phyloP scores from a whole-genome alignment of 2,888 invertebrate species.

The Cabera pusaria region DNA sequence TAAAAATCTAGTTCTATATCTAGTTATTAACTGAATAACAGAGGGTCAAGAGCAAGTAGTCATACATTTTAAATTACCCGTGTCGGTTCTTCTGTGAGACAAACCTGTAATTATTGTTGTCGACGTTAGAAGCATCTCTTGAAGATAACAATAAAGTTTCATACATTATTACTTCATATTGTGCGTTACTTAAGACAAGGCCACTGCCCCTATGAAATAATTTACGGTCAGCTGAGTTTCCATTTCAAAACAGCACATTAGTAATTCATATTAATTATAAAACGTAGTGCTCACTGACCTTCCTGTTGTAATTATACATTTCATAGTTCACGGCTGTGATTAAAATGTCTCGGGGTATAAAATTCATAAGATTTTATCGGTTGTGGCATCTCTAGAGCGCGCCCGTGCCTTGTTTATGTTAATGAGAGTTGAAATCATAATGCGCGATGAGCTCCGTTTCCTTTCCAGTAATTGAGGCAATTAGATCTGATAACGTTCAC shows the following conservation, averaged over 20 bases:
- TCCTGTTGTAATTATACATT: slow-evolving; percentile 75
- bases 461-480: slow-evolving; percentile 71
- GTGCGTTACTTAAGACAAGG: slow-evolving; percentile 62
- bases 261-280: slow-evolving; percentile 76
- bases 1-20: too few species aligned
- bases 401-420: slow-evolving; percentile 64
- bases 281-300: slow-evolving; percentile 78
- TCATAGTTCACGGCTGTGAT: slow-evolving; percentile 82
- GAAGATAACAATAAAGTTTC: slow-evolving; percentile 1
- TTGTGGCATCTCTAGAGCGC: slow-evolving; percentile 53
- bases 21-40: too few species aligned
- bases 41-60: too few species aligned
- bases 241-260: slow-evolving; percentile 72
- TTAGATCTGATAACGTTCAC: slow-evolving; percentile 73
- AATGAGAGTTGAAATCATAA: slow-evolving; percentile 76
- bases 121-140: too few species aligned
- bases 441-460: slow-evolving; percentile 65
- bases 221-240: slow-evolving; percentile 74
- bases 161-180: slow-evolving; percentile 51
- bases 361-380: slow-evolving; percentile 66
- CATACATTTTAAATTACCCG: too few species aligned
- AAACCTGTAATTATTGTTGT: too few species aligned
- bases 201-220: slow-evolving; percentile 76
- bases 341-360: slow-evolving; percentile 70
- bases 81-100: too few species aligned